Percentiles rank a stretch among this genome's conserved stretches.
Evolutionary conservation across 2,113 vertebrate genomes (phyloP).

Genomic region (Hemiscyllium ocellatum): DNA sequence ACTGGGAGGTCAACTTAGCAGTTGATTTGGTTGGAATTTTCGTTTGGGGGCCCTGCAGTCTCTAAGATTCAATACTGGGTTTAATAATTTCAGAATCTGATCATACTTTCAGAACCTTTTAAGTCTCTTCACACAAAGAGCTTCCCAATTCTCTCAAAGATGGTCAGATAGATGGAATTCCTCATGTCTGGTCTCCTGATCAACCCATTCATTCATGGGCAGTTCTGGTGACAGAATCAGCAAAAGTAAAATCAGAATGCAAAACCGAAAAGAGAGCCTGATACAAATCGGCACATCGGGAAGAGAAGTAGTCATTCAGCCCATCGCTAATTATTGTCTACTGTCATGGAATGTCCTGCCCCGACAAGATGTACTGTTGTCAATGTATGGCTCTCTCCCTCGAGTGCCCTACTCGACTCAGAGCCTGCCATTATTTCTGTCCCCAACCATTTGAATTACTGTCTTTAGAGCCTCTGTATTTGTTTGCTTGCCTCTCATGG

Average conservation of each 20-base stretch:
- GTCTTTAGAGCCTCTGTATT: background rate
- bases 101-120: background rate
- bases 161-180: no score
- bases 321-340: background rate
- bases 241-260: no score
- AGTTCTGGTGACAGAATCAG: no score
- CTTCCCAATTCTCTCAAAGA: background rate
- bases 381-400: background rate
- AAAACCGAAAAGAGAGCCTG: no score
- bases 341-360: background rate
- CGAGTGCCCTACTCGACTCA: background rate
- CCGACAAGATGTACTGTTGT: no score
- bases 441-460: background rate
- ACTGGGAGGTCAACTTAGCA: background rate
- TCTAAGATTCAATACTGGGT: no score
- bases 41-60: no score
- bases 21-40: background rate
- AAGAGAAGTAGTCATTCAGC: background rate
- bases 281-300: no score
- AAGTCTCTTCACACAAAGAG: background rate
- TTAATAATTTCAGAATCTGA: no score
- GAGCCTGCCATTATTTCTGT: background rate
- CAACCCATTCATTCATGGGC: no score
- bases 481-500: background rate
- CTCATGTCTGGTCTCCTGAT: no score